phyloP scores from a whole-genome alignment of 2,888 invertebrate species.

The Punctoribates punctum region DNA sequence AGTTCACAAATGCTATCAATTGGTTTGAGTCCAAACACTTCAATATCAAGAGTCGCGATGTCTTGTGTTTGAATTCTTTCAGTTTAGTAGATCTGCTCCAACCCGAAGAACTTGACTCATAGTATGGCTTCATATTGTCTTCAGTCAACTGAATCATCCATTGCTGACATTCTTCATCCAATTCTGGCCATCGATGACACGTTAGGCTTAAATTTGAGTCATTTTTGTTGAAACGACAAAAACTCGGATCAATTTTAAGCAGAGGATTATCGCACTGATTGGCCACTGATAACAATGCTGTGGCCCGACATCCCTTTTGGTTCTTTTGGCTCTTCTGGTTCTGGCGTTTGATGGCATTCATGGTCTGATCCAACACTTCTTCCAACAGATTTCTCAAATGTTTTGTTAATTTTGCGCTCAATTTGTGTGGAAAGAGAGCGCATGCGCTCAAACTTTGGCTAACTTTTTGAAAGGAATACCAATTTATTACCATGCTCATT shows the following conservation, averaged over 20 bases:
- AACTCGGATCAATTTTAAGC: not conserved
- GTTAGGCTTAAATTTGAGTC: not conserved
- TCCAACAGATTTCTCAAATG: not conserved
- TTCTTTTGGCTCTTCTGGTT: not conserved
- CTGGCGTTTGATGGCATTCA: slow-evolving; percentile 9
- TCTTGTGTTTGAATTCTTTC: slow-evolving; percentile 55
- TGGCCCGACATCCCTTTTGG: slow-evolving; percentile 13
- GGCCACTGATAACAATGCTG: slow-evolving; percentile 33
- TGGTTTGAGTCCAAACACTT: slow-evolving; percentile 52
- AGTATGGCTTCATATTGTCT: slow-evolving; percentile 73
- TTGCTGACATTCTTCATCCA: slow-evolving; percentile 56
- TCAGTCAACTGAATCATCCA: slow-evolving; percentile 73
- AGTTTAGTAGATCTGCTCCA: slow-evolving; percentile 56
- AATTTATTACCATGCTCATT: too few relatives aligned
- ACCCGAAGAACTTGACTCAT: slow-evolving; percentile 65
- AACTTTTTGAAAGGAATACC: too few relatives aligned
- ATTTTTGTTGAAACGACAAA: not conserved
- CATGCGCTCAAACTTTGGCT: too few relatives aligned
- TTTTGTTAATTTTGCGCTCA: not conserved
- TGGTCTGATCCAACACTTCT: not conserved
- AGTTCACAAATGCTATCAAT: slow-evolving; percentile 71
- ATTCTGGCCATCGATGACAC: slow-evolving; percentile 37
- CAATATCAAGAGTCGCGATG: slow-evolving; percentile 54
- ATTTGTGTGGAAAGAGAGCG: too few relatives aligned
- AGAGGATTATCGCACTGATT: slow-evolving; percentile 36